Conservation (phyloP, 2,797 vertebrate species). For the Peromyscus melanophrys region DNA sequence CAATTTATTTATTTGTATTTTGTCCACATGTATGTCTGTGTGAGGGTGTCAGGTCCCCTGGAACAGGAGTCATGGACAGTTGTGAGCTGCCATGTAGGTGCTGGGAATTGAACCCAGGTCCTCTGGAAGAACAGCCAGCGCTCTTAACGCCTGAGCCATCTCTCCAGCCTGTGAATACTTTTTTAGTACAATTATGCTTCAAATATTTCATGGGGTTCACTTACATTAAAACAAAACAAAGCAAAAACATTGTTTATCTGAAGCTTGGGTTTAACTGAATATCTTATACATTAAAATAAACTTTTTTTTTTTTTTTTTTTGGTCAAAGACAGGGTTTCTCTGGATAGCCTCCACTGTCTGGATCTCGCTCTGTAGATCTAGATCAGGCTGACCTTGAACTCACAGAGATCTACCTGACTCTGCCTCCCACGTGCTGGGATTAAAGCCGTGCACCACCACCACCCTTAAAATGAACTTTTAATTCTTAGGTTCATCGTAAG, state of each 20-base stretch:
- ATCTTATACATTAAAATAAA: conserved; percentile 43
- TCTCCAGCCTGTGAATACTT: too few relatives aligned
- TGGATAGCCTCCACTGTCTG: neutral
- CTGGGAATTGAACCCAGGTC: too few relatives aligned
- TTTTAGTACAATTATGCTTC: neutral
- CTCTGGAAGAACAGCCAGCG: too few relatives aligned
- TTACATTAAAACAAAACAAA: neutral
- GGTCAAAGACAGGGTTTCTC: neutral
- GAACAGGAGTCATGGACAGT: too few relatives aligned
- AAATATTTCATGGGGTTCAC: neutral
- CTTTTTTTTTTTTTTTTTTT: neutral
- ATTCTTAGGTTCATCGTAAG: conserved; percentile 45
- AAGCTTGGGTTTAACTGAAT: conserved; percentile 56
- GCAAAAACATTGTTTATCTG: conserved; percentile 34
- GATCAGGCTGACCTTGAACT: neutral
- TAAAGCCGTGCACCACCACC: neutral
- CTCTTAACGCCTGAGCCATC: too few relatives aligned
- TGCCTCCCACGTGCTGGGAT: neutral
- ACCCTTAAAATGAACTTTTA: conserved; percentile 13
- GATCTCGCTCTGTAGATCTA: neutral
- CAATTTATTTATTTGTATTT: too few relatives aligned
- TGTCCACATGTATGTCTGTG: too few relatives aligned
- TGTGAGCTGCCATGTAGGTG: too few relatives aligned
- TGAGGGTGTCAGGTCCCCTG: too few relatives aligned
- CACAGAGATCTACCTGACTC: neutral